Percentiles rank a stretch among this genome's conserved stretches.
Evolutionary conservation across 2,888 invertebrate genomes (phyloP).

Genomic region (Drosophila aldrichi): DNA sequence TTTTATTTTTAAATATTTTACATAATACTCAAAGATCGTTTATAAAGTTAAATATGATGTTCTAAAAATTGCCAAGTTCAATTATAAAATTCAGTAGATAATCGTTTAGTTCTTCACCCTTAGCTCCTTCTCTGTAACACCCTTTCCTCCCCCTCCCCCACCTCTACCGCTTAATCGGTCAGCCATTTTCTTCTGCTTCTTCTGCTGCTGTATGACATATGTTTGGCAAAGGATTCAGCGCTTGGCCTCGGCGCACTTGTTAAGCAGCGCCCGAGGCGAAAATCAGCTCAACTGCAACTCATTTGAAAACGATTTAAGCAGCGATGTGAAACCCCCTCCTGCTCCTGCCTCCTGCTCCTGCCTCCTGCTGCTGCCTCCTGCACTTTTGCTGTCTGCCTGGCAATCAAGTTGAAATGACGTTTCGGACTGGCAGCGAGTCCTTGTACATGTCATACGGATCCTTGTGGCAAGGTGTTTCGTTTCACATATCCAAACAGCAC

Average conservation of each 20-base stretch:
- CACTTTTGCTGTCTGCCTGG: slow-evolving; percentile 9
- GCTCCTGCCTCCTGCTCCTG: too few relatives aligned
- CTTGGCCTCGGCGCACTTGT: slow-evolving; percentile 41
- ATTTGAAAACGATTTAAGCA: slow-evolving; percentile 65
- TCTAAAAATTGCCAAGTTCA: too few relatives aligned
- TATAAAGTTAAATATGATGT: background rate
- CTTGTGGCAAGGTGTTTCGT: slow-evolving; percentile 71
- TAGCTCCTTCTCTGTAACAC: too few relatives aligned
- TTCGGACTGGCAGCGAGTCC: slow-evolving; percentile 20
- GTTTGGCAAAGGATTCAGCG: slow-evolving; percentile 33
- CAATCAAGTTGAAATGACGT: slow-evolving; percentile 54
- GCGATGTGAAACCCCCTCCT: background rate
- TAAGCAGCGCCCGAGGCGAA: slow-evolving; percentile 45
- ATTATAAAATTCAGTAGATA: background rate
- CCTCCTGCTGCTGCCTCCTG: too few relatives aligned
- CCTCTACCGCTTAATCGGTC: slow-evolving; percentile 3
- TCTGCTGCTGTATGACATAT: slow-evolving; percentile 42
- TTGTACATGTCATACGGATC: slow-evolving; percentile 16
- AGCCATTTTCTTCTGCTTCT: slow-evolving; percentile 48
- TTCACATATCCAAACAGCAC: slow-evolving; percentile 68
- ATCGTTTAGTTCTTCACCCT: background rate
- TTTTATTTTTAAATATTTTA: too few relatives aligned
- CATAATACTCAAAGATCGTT: too few relatives aligned
- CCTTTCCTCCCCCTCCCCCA: background rate
- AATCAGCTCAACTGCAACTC: slow-evolving; percentile 33